Evolutionary conservation across 2,888 invertebrate species (phyloP).

Genomic region (Ophraella communa): DNA sequence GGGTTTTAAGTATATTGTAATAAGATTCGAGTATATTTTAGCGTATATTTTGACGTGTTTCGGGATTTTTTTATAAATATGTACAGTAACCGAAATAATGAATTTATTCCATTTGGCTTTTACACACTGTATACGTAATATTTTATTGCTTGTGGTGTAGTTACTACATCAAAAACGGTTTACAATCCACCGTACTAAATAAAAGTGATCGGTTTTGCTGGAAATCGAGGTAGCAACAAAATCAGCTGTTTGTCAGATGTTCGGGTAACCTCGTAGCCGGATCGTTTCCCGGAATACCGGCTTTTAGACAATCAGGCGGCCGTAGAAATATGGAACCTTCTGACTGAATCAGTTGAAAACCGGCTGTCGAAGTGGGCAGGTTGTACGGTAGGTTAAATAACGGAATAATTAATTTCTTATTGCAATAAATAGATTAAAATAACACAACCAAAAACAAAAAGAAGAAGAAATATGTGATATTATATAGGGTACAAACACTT

Average conservation of each 20-base stretch:
- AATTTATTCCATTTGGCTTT: too few relatives aligned
- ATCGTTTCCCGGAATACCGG: slow-evolving; percentile 43
- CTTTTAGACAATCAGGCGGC: slow-evolving; percentile 43
- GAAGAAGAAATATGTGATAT: slow-evolving; percentile 33
- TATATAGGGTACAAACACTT: slow-evolving; percentile 28
- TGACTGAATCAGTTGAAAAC: slow-evolving; percentile 38
- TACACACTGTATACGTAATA: too few relatives aligned
- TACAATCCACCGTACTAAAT: not conserved
- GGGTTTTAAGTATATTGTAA: too few relatives aligned
- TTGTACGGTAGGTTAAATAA: slow-evolving; percentile 10
- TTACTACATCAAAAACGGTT: too few relatives aligned
- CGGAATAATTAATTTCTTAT: slow-evolving; percentile 4
- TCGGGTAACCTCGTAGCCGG: slow-evolving; percentile 41
- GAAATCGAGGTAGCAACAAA: slow-evolving; percentile 41
- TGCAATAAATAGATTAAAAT: slow-evolving; percentile 22
- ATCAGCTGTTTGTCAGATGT: slow-evolving; percentile 51
- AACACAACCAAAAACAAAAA: too few relatives aligned
- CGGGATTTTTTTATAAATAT: too few relatives aligned
- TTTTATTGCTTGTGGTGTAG: too few relatives aligned
- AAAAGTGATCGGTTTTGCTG: slow-evolving; percentile 7
- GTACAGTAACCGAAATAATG: too few relatives aligned
- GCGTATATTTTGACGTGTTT: too few relatives aligned
- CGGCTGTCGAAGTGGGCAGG: slow-evolving; percentile 33
- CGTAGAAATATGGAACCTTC: slow-evolving; percentile 26
- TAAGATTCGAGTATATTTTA: too few relatives aligned